Evolutionary conservation across 2,113 vertebrate species (phyloP), one percentile per base, ranked within the genome.

Genomic region (Equus quagga): DNA sequence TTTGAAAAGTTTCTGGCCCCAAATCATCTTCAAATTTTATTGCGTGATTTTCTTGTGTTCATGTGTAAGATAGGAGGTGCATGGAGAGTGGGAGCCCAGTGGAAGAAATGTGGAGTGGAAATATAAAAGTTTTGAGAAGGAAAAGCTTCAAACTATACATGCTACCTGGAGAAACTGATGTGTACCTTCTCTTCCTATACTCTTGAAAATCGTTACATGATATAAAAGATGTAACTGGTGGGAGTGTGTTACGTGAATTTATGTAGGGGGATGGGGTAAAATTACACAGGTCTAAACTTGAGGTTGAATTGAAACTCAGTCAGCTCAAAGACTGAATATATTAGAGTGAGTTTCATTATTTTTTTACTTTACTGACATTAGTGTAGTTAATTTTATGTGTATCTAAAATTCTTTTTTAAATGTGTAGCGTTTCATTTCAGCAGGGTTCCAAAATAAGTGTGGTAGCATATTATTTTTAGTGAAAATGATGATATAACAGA

Each of bases 391-490:
- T 64, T 76, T 93, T 24, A 64, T 58, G 41, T 36, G 26, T 41
- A 44, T 51, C 24, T 78, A 95, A 23, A 8, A 0, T 41, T 31
- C 70, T 31, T 79, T 84, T 75, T 24, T 56, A 54, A 86, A 67
- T 60, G 13, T 64, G 21, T 24, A 51, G 26, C 36, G 36, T 41
- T 41, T 41, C 36, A 92, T 92, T 90, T 78, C 18, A 86, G 5
- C 19, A 86, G 60, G 13, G 14, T 56, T 92, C 46, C 46, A 58
- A 96, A 89, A 31, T 89, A 72, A 81, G 26, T 46, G 13, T 94
- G 36, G 23, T 18, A 31, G 44, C 54, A 62, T 90, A 70, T 65
- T 78, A 62, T 41, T 95, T 96, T 90, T 85, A 91, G 51, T 86
- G 12, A 76, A 36, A 36, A 75, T 60, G 12, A 64, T 88, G 49